These are phyloP conservation scores for Melanostoma mellinum DNA, from an alignment of 2,888 invertebrate genomes.

Conservation along the genomic window DNA sequence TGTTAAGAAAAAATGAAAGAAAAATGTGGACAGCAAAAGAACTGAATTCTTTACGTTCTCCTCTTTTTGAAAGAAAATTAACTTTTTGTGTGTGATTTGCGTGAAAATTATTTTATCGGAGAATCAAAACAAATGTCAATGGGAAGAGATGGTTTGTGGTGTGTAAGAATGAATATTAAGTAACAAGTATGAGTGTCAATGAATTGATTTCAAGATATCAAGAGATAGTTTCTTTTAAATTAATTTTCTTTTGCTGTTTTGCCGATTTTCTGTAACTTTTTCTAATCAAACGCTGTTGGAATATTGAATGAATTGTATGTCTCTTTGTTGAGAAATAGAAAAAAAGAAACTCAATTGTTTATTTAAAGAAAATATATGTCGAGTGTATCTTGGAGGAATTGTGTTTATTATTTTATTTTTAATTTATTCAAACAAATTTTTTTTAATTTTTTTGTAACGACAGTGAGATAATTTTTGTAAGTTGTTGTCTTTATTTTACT, in stretches of 20 bases:
- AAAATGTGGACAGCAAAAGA: constrained; percentile 20
- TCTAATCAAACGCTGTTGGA: constrained; percentile 32
- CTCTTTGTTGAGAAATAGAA: no score
- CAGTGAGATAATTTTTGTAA: constrained; percentile 26
- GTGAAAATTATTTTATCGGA: constrained; percentile 45
- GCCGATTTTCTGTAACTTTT: no score
- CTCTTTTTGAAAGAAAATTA: constrained; percentile 6
- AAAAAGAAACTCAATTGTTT: no score
- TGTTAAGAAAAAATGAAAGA: constrained; percentile 11
- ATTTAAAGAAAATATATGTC: not conserved
- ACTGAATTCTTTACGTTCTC: constrained; percentile 17
- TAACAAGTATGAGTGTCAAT: constrained; percentile 26
- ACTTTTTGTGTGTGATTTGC: constrained; percentile 37
- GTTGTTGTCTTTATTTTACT: constrained; percentile 40
- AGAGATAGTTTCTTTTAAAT: constrained; percentile 1
- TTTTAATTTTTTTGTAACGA: constrained; percentile 6
- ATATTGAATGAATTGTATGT: constrained; percentile 28
- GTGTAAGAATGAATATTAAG: constrained; percentile 28
- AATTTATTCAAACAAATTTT: constrained; percentile 41
- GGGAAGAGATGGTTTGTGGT: constrained; percentile 19
- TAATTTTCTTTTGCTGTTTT: no score
- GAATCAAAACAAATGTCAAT: constrained; percentile 57
- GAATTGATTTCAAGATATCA: not conserved
- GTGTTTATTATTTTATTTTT: constrained; percentile 5
- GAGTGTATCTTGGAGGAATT: not conserved